phyloP scores from a whole-genome alignment of 2,888 invertebrate genomes.

The Macropis europaea region DNA sequence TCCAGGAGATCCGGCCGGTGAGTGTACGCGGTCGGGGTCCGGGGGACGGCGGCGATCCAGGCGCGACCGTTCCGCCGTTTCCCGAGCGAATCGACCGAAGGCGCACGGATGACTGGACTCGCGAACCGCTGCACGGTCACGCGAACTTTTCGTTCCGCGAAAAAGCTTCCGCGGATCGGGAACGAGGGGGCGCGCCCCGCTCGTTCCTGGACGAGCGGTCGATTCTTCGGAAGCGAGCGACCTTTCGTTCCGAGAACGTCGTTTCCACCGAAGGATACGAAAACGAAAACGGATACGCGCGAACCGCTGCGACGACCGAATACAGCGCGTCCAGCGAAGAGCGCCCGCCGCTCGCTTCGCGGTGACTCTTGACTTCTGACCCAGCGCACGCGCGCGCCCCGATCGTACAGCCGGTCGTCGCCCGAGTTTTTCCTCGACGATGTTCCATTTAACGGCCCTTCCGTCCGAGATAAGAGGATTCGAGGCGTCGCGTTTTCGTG shows the following conservation, averaged over 20 bases:
- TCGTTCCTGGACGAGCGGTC: conserved; percentile 1
- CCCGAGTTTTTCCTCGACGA: conserved; percentile 54
- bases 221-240: conserved; percentile 48
- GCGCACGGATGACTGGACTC: conserved; percentile 8
- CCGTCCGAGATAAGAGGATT: conserved; percentile 60
- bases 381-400: conserved; percentile 53
- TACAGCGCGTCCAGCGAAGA: neutral
- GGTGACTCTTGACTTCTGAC: conserved; percentile 50
- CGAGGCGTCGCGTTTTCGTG: conserved; percentile 28
- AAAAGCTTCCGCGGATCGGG: conserved; percentile 28
- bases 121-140: conserved; percentile 32
- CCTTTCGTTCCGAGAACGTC: conserved; percentile 44
- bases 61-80: no score
- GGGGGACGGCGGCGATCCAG: no score
- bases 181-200: neutral
- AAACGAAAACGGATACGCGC: no score
- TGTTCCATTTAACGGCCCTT: conserved; percentile 59
- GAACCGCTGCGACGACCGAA: neutral
- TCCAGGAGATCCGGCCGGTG: no score
- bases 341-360: neutral
- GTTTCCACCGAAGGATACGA: conserved; percentile 7
- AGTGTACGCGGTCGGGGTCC: no score
- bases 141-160: conserved; percentile 54
- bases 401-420: conserved; percentile 49
- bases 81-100: conserved; percentile 1